Conservation (phyloP, 2,797 vertebrate species). For the Synanceia verrucosa region DNA sequence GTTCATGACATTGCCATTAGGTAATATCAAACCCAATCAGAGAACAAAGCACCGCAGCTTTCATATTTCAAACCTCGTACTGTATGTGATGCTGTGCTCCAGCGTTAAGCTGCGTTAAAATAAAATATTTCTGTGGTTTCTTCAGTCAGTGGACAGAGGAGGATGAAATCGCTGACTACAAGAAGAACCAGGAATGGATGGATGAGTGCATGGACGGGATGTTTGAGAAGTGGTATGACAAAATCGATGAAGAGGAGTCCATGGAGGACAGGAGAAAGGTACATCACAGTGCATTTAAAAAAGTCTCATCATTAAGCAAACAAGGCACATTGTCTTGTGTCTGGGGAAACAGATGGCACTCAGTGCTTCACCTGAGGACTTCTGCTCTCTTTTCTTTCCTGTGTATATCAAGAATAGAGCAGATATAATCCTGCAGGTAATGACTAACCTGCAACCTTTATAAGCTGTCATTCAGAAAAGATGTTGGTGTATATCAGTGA, state of each 20-base stretch:
- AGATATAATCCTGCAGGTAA: not conserved
- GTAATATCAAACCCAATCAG: constrained; percentile 68
- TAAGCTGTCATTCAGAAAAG: not conserved
- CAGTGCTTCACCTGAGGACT: not conserved
- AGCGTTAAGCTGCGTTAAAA: too few relatives aligned
- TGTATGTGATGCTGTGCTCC: too few relatives aligned
- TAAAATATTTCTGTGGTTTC: constrained; percentile 26
- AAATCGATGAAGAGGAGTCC: constrained; percentile 92
- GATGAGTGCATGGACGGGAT: constrained; percentile 96
- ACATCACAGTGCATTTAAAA: constrained; percentile 13
- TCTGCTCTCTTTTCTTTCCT: not conserved
- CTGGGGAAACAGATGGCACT: not conserved
- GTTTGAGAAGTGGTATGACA: constrained; percentile 98
- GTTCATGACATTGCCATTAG: constrained; percentile 93
- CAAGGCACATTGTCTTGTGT: not conserved
- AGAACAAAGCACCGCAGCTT: not conserved
- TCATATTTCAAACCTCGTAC: not conserved
- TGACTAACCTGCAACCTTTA: not conserved
- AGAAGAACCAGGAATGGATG: constrained; percentile 98
- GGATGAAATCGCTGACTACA: constrained; percentile 95
- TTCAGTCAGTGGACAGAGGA: constrained; percentile 95
- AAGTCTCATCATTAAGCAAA: not conserved
- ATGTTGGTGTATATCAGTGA: not conserved
- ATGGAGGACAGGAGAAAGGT: constrained; percentile 96
- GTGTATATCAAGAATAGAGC: not conserved